phyloP scores from a whole-genome alignment of 2,797 vertebrate genomes.

The Poecilia wingei region DNA sequence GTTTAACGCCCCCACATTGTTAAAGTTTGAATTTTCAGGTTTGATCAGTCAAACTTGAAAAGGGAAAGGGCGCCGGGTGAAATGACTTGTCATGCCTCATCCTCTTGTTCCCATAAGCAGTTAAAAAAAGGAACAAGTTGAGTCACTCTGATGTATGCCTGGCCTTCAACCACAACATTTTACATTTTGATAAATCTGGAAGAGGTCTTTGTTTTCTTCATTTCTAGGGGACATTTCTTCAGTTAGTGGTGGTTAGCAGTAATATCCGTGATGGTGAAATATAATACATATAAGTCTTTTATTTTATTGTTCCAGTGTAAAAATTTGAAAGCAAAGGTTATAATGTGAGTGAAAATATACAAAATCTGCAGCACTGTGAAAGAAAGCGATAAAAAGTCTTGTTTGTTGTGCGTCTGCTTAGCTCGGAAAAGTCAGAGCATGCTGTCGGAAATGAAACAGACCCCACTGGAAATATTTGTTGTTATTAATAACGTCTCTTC shows the following conservation, averaged over 20 bases:
- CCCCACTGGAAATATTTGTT: conserved; percentile 57
- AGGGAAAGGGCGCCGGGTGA: conserved; percentile 63
- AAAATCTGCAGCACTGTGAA: background rate
- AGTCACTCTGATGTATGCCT: conserved; percentile 35
- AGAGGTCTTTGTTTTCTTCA: conserved; percentile 4
- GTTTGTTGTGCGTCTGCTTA: conserved; percentile 12
- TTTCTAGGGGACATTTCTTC: background rate
- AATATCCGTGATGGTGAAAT: background rate
- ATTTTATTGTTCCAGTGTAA: background rate
- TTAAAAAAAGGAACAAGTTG: conserved; percentile 56
- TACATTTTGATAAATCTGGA: conserved; percentile 36
- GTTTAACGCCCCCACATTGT: conserved; percentile 44
- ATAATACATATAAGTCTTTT: background rate
- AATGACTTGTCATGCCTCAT: conserved; percentile 57
- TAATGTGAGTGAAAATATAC: background rate
- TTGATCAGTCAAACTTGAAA: conserved; percentile 60
- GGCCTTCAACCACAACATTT: conserved; percentile 27
- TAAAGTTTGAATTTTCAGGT: conserved; percentile 35
- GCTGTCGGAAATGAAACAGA: conserved; percentile 50
- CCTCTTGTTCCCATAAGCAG: conserved; percentile 52
- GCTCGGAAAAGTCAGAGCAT: conserved; percentile 39
- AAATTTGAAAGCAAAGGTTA: background rate
- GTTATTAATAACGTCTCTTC: conserved; percentile 47
- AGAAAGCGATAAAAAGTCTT: background rate
- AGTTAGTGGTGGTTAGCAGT: background rate